A percentile compares a stretch with the other conserved stretches of the same genome.
Conservation (phyloP, 2,888 invertebrate genomes). For the Andrena bucephala region DNA sequence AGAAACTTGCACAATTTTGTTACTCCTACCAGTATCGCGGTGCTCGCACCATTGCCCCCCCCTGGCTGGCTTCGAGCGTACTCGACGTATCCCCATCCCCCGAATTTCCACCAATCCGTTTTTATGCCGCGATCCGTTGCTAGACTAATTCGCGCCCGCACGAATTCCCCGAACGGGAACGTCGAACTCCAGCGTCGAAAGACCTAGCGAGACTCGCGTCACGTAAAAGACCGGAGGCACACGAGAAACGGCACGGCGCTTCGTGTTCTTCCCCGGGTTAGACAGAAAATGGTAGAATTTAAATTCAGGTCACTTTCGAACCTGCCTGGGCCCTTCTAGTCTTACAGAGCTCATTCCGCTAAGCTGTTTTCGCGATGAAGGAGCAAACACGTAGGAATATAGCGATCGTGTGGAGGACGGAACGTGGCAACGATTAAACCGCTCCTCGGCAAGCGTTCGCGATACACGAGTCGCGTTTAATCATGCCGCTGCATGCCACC, state of each 20-base stretch:
- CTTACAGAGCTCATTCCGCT: not conserved
- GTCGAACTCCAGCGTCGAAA: not conserved
- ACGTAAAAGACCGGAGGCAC: not conserved
- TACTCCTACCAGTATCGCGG: conserved; percentile 46
- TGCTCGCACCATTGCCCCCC: conserved; percentile 16
- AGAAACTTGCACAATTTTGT: conserved; percentile 66
- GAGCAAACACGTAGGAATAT: conserved; percentile 2
- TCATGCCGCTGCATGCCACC: conserved; percentile 13
- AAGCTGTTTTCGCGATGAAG: not conserved
- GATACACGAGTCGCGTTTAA: conserved; percentile 1
- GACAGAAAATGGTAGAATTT: conserved; percentile 33
- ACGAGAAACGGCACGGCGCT: conserved; percentile 12
- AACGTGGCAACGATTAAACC: not conserved
- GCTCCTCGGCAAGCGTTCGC: not conserved
- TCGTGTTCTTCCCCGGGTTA: not conserved
- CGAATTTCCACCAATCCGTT: conserved; percentile 9
- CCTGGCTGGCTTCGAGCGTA: not conserved
- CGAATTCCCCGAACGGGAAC: not conserved
- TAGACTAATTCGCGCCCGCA: conserved; percentile 7
- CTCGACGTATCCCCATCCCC: conserved; percentile 30
- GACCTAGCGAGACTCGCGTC: not conserved
- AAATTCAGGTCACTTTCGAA: conserved; percentile 51
- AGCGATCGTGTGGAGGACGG: not conserved
- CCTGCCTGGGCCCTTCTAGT: not conserved
- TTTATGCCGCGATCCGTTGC: not conserved